These are phyloP conservation scores for Cynodonichthys magdalenae DNA, from an alignment of 2,797 vertebrate species.

Conservation along the genomic window DNA sequence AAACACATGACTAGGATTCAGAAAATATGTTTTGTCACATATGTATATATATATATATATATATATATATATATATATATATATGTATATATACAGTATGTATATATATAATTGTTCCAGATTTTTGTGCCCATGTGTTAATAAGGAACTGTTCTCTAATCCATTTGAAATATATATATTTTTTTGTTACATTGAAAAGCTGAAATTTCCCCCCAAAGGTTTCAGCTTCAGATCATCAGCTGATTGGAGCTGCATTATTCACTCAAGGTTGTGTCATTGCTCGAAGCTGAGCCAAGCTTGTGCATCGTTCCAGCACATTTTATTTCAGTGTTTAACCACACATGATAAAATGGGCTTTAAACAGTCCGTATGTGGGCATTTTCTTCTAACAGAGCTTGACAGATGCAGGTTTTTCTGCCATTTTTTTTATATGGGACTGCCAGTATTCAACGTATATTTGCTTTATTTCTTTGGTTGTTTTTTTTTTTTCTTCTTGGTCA, in stretches of 20 bases:
- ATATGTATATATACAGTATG: too few species aligned
- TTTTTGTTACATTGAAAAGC: conserved; percentile 62
- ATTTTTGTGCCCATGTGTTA: conserved; percentile 33
- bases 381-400: background rate
- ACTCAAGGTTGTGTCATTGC: conserved; percentile 80
- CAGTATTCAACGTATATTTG: too few species aligned
- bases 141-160: conserved; percentile 65
- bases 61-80: too few species aligned
- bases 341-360: conserved; percentile 49
- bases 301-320: conserved; percentile 72
- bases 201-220: conserved; percentile 55
- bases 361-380: conserved; percentile 34
- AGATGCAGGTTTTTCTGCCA: too few species aligned
- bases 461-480: too few species aligned
- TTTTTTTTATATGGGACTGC: too few species aligned
- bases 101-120: too few species aligned
- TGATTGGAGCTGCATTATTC: conserved; percentile 74
- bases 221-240: conserved; percentile 61
- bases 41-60: too few species aligned
- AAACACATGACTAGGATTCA: conserved; percentile 19
- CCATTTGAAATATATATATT: too few species aligned
- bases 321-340: conserved; percentile 68
- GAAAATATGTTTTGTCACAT: conserved; percentile 30
- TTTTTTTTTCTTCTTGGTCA: too few species aligned
- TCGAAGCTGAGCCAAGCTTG: conserved; percentile 61